Conservation (phyloP, 2,797 vertebrate species). For the Gymnocypris eckloni region DNA sequence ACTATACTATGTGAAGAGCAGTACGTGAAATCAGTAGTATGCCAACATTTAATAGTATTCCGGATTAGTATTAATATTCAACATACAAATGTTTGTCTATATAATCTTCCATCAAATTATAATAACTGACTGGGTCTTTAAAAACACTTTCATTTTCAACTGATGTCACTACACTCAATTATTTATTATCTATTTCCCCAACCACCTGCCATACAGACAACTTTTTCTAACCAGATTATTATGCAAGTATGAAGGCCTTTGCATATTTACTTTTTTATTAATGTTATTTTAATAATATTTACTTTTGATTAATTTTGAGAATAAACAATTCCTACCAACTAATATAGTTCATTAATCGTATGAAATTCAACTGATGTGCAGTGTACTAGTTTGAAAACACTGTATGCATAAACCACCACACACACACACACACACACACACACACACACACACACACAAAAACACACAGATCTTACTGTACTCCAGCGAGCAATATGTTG, state of each 20-base stretch:
- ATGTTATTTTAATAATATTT: background rate
- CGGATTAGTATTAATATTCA: background rate
- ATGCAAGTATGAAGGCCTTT: background rate
- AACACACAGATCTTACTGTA: constrained; percentile 84
- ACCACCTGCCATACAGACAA: background rate
- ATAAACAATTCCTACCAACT: background rate
- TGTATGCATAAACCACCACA: background rate
- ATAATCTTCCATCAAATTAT: background rate
- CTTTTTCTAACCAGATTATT: background rate
- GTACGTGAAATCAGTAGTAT: background rate
- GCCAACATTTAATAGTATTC: background rate
- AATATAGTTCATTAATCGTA: background rate
- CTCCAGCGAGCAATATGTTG: constrained; percentile 89
- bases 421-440: constrained; percentile 4
- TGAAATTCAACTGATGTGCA: background rate
- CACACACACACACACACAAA: background rate
- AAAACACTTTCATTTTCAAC: background rate
- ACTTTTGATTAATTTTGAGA: background rate
- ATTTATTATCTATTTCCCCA: background rate
- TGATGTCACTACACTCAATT: background rate
- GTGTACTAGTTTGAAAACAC: background rate
- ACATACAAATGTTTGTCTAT: background rate
- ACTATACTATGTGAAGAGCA: background rate
- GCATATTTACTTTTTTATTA: background rate
- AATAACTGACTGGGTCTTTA: background rate